Evolutionary conservation across 1,140 invertebrate genomes (phyloP).

Genomic region (Scaptomyza graminum): DNA sequence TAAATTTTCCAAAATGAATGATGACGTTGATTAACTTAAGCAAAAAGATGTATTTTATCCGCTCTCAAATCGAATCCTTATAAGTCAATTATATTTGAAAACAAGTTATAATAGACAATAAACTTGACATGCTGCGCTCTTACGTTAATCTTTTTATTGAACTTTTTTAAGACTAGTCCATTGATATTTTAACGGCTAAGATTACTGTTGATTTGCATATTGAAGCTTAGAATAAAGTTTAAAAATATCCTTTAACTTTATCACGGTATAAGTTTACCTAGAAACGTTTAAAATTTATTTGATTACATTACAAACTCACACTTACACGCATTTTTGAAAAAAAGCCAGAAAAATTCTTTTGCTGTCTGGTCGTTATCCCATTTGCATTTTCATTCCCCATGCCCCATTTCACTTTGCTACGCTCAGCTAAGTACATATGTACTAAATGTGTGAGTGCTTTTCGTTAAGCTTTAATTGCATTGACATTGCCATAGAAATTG

Average conservation of each 20-base stretch:
- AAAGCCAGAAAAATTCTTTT: conserved; percentile 14
- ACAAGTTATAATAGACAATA: too few species aligned
- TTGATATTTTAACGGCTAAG: too few species aligned
- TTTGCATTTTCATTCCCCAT: conserved; percentile 22
- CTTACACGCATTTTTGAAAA: not conserved
- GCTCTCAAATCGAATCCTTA: too few species aligned
- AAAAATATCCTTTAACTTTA: not conserved
- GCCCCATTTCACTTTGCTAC: not conserved
- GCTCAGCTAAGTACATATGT: not conserved
- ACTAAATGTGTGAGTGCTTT: conserved; percentile 30
- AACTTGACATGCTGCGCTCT: too few species aligned
- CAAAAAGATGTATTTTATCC: too few species aligned
- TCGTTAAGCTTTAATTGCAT: conserved; percentile 68
- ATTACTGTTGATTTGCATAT: too few species aligned
- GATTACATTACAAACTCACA: conserved; percentile 11
- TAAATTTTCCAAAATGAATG: too few species aligned
- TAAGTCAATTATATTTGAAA: too few species aligned
- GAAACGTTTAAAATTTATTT: conserved; percentile 8
- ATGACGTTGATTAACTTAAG: too few species aligned
- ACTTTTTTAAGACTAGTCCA: too few species aligned
- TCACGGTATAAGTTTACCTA: not conserved
- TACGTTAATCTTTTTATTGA: too few species aligned
- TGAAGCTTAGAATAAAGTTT: not conserved
- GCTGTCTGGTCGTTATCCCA: conserved; percentile 25
- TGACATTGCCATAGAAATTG: conserved; percentile 9